Evolutionary conservation across 2,113 vertebrate genomes (phyloP), one percentile per base, ranked within the genome.

Genomic region (Sprattus sprattus): DNA sequence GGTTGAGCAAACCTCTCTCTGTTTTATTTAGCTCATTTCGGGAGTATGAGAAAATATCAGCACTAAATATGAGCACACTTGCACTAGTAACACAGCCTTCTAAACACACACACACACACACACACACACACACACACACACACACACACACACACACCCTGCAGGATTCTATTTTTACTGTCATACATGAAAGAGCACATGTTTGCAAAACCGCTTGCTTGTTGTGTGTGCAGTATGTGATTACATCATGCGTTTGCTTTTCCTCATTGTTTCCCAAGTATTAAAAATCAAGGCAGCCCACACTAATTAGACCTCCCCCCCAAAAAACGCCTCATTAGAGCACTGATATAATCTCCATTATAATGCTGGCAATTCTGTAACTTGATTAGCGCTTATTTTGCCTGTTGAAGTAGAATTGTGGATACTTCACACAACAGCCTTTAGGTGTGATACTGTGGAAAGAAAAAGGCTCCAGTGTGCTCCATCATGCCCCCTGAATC

Each of bases 271-370:
- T 71, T 71, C 64, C 32, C 25, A 32, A 71, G 25, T 71, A 28
- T 71, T 32, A 71, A 71, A 71, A 32, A 71, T 32, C 25, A 28
- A 71, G 64, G 64, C 64, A 71, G 64, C 64, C 25, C 28, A 13
- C 32, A 10, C 64, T 71, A 71, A 71, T 71, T 71, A 71, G 28
- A 39, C 39, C 39, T 13, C 6, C 8, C 15, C n/a, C 64, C 64
- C 1, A 71, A 28, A 71, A 9, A 71, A 25, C 64, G 32, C 64
- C 64, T 71, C 64, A 71, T 71, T 71, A 71, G n/a, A 2, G 57
- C n/a, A 32, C 64, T 32, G 64, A 28, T 71, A 71, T 71, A 71
- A 71, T 71, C 64, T 71, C 64, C 64, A 71, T 71, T 32, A 71
- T 71, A 71, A 71, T 71, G 64, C 64, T 28, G 25, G 10, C n/a